Conservation (phyloP, 64 coral and sea anemone species). For the Montipora efflorescens region DNA sequence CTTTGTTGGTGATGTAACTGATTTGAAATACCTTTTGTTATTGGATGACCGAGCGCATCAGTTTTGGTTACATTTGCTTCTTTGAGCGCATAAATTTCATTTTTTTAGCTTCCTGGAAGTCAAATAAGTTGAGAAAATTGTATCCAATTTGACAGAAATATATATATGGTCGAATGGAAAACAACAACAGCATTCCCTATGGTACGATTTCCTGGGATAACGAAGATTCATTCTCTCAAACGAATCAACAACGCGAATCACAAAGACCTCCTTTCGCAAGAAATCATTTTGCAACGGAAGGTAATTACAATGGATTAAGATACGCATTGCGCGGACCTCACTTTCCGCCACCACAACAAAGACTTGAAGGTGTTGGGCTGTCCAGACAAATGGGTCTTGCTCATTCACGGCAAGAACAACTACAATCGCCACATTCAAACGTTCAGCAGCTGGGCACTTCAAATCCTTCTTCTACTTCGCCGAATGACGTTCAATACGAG, state of each 20-base stretch:
- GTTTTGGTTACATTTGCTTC: background rate
- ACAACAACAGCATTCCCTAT: constrained; percentile 91
- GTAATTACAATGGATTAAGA: constrained; percentile 22
- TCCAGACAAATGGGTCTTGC: constrained; percentile 26
- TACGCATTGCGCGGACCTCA: constrained; percentile 30
- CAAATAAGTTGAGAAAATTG: background rate
- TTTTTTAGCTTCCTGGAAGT: background rate
- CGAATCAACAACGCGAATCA: constrained; percentile 56
- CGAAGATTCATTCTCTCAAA: constrained; percentile 47
- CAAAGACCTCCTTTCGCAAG: constrained; percentile 10
- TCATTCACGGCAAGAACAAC: background rate
- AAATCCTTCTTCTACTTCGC: constrained; percentile 4
- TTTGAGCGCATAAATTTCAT: background rate
- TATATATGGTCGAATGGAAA: constrained; percentile 51
- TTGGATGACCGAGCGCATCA: background rate
- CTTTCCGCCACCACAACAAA: constrained; percentile 30
- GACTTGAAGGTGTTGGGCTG: constrained; percentile 32
- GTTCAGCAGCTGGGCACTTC: background rate
- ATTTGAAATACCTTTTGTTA: constrained; percentile 1
- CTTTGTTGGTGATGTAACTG: background rate
- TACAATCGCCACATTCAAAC: background rate
- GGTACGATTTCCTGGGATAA: constrained; percentile 78
- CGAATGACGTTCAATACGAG: constrained; percentile 10
- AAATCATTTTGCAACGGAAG: background rate
- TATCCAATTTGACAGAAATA: background rate